phyloP scores from a whole-genome alignment of 2,888 invertebrate genomes.

The Frankliniella fusca region DNA sequence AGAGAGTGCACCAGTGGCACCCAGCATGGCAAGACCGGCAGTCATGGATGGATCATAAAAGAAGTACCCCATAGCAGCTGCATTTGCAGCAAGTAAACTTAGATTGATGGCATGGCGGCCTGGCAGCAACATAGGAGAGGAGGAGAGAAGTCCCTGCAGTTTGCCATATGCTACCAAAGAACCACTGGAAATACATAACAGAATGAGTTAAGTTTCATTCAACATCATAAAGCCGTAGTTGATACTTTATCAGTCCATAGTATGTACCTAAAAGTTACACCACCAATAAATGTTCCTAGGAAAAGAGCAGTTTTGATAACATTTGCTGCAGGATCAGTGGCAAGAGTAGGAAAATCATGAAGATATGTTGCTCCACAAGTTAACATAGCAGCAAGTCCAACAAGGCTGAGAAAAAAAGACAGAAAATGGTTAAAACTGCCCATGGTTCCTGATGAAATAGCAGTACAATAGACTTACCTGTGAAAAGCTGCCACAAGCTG shows the following conservation, averaged over 20 bases:
- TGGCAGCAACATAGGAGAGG: conserved; percentile 75
- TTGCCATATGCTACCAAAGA: conserved; percentile 86
- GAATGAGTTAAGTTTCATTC: background rate
- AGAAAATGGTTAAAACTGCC: conserved; percentile 8
- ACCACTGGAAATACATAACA: conserved; percentile 56
- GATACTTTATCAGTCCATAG: background rate
- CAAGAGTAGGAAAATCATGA: conserved; percentile 77
- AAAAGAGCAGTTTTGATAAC: conserved; percentile 80
- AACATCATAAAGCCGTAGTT: background rate
- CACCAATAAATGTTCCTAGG: conserved; percentile 85
- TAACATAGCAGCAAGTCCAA: conserved; percentile 81
- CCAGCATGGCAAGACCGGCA: conserved; percentile 68
- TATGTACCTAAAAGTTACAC: conserved; percentile 75
- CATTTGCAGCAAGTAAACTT: conserved; percentile 62
- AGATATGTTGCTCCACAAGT: conserved; percentile 82
- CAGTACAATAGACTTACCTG: conserved; percentile 50
- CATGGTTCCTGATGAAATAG: background rate
- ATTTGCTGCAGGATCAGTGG: conserved; percentile 71
- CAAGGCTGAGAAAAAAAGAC: conserved; percentile 56
- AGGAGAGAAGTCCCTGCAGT: conserved; percentile 74
- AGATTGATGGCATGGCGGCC: conserved; percentile 76
- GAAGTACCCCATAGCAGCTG: conserved; percentile 70
- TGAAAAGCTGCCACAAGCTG: conserved; percentile 87
- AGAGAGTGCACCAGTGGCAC: conserved; percentile 70
- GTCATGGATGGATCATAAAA: conserved; percentile 58